Percentiles rank a stretch among this genome's conserved stretches.
phyloP scores from a whole-genome alignment of 2,113 vertebrate species.

The Cheilinus undulatus region DNA sequence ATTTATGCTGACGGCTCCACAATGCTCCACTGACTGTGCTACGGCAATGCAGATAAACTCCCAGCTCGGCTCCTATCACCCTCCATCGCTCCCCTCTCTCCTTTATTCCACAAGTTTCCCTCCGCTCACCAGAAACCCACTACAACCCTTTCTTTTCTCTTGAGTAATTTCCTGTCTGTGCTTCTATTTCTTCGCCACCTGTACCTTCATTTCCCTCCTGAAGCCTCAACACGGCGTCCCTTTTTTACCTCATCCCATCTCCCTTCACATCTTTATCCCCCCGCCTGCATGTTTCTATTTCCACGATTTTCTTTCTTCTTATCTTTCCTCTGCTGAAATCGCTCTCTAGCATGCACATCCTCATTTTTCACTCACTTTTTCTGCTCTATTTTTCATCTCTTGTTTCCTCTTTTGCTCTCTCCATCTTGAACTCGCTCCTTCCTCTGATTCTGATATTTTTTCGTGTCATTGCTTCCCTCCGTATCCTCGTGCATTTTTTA shows the following conservation, averaged over 20 bases:
- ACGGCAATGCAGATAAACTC: conserved; percentile 68
- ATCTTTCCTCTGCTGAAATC: conserved; percentile 12
- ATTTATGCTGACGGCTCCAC: conserved; percentile 66
- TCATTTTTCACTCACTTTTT: conserved; percentile 24
- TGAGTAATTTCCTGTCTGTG: conserved; percentile 7
- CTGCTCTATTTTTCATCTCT: conserved; percentile 46
- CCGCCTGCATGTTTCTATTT: not conserved
- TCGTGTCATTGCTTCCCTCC: not conserved
- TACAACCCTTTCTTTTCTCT: not conserved
- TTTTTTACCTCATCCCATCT: not conserved
- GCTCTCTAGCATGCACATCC: conserved; percentile 3
- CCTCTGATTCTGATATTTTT: conserved; percentile 15
- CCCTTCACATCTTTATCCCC: not conserved
- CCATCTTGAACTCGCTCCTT: conserved; percentile 18
- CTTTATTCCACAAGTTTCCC: not conserved
- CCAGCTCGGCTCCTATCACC: not conserved
- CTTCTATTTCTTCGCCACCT: not conserved
- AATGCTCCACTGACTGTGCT: conserved; percentile 33
- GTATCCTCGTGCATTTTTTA: conserved; percentile 23
- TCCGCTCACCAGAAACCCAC: not conserved
- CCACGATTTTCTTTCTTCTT: not conserved
- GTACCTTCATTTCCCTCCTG: not conserved
- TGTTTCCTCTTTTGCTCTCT: no score
- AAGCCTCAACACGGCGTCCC: not conserved
- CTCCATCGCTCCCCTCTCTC: not conserved